Conservation (phyloP, 1,140 invertebrate species). For the Heliconius himera region DNA sequence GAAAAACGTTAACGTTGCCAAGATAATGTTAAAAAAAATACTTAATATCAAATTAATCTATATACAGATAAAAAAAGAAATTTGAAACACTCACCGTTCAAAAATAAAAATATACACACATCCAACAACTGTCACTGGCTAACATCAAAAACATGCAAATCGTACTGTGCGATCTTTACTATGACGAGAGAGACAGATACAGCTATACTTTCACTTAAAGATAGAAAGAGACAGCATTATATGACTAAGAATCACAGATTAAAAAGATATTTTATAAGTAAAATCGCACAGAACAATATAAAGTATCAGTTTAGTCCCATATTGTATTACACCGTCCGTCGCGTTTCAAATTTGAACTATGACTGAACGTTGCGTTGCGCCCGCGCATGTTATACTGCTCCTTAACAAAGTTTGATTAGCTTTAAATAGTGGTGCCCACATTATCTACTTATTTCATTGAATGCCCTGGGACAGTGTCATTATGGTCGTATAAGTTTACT, state of each 20-base stretch:
- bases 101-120: slow-evolving; percentile 44
- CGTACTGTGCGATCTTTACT: slow-evolving; percentile 19
- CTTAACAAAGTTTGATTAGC: slow-evolving; percentile 78
- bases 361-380: slow-evolving; percentile 63
- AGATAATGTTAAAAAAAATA: too few relatives aligned
- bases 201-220: slow-evolving; percentile 7
- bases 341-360: slow-evolving; percentile 63
- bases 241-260: slow-evolving; percentile 11
- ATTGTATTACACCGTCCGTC: slow-evolving; percentile 44
- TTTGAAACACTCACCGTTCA: slow-evolving; percentile 49
- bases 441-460: slow-evolving; percentile 78
- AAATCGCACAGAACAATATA: slow-evolving; percentile 16
- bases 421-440: slow-evolving; percentile 77
- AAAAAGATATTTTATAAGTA: slow-evolving; percentile 1
- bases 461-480: slow-evolving; percentile 50
- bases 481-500: slow-evolving; percentile 32
- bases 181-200: slow-evolving; percentile 24
- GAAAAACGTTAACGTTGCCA: too few relatives aligned
- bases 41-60: not conserved
- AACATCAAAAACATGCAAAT: slow-evolving; percentile 56
- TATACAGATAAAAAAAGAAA: slow-evolving; percentile 25
- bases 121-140: slow-evolving; percentile 68
- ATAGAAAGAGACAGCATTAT: slow-evolving; percentile 4
- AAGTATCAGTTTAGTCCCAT: slow-evolving; percentile 15
- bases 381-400: slow-evolving; percentile 64